Conservation (phyloP, 2,888 invertebrate genomes). For the Leptothorax acervorum region DNA sequence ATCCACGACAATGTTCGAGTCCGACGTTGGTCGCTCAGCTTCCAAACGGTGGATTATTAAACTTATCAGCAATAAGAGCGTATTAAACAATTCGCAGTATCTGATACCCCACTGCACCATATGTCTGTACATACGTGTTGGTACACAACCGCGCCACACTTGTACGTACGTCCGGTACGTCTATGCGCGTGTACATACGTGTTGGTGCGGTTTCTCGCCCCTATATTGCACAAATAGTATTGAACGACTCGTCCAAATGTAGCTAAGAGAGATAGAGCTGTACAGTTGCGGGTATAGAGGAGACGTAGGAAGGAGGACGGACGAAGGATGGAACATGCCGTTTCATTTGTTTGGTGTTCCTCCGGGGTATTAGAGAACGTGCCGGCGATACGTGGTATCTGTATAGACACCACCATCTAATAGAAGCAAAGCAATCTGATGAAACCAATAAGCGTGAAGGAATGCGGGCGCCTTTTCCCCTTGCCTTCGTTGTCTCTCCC, state of each 20-base stretch:
- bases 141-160: neutral
- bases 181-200: neutral
- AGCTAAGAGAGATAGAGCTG: slow-evolving; percentile 43
- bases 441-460: slow-evolving; percentile 85
- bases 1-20: slow-evolving; percentile 20
- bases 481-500: slow-evolving; percentile 44
- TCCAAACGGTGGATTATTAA: neutral
- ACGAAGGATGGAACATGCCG: slow-evolving; percentile 59
- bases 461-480: slow-evolving; percentile 75
- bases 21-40: slow-evolving; percentile 5
- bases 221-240: slow-evolving; percentile 74
- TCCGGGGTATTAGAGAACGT: slow-evolving; percentile 81
- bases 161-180: neutral
- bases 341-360: slow-evolving; percentile 83
- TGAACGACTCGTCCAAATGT: slow-evolving; percentile 63
- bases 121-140: neutral
- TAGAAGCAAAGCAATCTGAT: slow-evolving; percentile 84
- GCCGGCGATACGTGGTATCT: slow-evolving; percentile 80
- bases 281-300: slow-evolving; percentile 17
- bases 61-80: neutral
- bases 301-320: slow-evolving; percentile 42
- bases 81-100: neutral
- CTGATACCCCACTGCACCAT: neutral
- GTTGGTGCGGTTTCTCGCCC: slow-evolving; percentile 67
- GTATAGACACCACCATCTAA: slow-evolving; percentile 80